Percentiles rank a stretch among this genome's conserved stretches.
Conservation (phyloP, 1,140 invertebrate species). For the Pachyrhynchus sulphureomaculatus region DNA sequence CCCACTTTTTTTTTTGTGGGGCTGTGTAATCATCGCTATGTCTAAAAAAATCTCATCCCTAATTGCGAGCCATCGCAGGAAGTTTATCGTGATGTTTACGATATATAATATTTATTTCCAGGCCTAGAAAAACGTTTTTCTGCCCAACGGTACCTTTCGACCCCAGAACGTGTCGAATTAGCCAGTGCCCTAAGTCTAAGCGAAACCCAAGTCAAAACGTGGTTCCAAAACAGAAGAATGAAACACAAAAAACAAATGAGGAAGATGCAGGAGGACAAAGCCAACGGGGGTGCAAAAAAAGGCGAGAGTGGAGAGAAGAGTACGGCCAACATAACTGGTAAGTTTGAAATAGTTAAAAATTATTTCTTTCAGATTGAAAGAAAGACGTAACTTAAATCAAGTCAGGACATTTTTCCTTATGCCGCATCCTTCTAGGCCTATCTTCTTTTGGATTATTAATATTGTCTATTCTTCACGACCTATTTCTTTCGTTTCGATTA, state of each 20-base stretch:
- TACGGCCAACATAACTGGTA: conserved; percentile 1
- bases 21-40: too few relatives aligned
- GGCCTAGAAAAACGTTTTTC: conserved; percentile 95
- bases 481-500: neutral
- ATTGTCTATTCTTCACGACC: neutral
- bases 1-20: too few relatives aligned
- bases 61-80: too few relatives aligned
- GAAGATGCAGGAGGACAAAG: conserved; percentile 63
- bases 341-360: neutral
- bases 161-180: conserved; percentile 93
- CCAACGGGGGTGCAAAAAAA: conserved; percentile 16
- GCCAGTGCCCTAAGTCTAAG: conserved; percentile 89
- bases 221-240: conserved; percentile 97
- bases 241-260: conserved; percentile 95
- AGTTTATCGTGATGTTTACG: too few relatives aligned
- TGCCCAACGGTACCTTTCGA: conserved; percentile 93
- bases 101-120: too few relatives aligned
- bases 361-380: neutral
- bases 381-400: neutral
- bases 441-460: too few relatives aligned
- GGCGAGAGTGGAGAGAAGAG: conserved; percentile 11
- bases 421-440: too few relatives aligned
- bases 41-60: too few relatives aligned
- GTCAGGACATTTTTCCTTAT: neutral
- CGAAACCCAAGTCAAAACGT: conserved; percentile 98